These are phyloP conservation scores for Chitala chitala DNA, from an alignment of 2,113 vertebrate genomes.

Conservation along the genomic window DNA sequence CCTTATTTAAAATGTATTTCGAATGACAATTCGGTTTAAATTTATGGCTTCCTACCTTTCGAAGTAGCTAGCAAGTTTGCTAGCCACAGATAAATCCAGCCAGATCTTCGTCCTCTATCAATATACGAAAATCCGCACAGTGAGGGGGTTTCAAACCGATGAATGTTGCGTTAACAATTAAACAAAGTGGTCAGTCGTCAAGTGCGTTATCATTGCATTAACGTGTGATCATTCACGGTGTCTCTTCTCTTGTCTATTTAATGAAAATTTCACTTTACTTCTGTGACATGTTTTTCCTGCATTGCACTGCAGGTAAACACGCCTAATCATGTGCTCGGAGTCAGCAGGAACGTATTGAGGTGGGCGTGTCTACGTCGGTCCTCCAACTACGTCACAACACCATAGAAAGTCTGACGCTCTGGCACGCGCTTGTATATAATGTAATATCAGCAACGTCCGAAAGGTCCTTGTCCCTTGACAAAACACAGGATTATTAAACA, in stretches of 20 bases:
- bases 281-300: constrained; percentile 26
- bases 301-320: constrained; percentile 60
- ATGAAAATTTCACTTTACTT: constrained; percentile 2
- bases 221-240: background rate
- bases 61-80: constrained; percentile 9
- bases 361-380: constrained; percentile 38
- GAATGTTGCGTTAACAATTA: background rate
- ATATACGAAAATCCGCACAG: background rate
- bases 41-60: constrained; percentile 20
- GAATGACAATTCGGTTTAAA: background rate
- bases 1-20: too few relatives aligned
- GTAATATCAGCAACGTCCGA: too few relatives aligned
- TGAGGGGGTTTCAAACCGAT: background rate
- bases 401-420: background rate
- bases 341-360: constrained; percentile 47
- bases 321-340: constrained; percentile 59
- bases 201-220: too few relatives aligned
- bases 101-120: background rate
- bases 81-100: background rate
- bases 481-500: too few relatives aligned
- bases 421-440: background rate
- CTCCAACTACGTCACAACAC: constrained; percentile 30
- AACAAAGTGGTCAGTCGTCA: too few relatives aligned
- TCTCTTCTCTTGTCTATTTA: background rate
- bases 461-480: too few relatives aligned